These are phyloP conservation scores for Mayetiola destructor DNA, from an alignment of 2,888 invertebrate genomes.

Conservation along the genomic window DNA sequence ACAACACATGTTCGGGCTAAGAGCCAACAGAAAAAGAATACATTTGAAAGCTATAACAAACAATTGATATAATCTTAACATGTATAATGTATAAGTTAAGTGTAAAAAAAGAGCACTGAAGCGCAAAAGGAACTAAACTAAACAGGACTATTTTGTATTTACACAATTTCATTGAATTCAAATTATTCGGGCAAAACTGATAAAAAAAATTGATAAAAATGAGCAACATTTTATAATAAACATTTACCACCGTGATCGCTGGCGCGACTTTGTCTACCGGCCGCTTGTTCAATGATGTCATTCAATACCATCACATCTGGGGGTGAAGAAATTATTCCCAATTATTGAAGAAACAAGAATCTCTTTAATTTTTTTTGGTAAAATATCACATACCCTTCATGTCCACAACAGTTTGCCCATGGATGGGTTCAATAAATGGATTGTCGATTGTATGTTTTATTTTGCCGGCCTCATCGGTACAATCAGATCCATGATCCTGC, in stretches of 20 bases:
- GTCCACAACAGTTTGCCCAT: constrained; percentile 79
- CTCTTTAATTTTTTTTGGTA: no score
- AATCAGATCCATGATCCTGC: constrained; percentile 61
- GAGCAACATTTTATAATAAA: not conserved
- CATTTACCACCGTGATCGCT: constrained; percentile 74
- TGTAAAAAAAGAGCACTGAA: no score
- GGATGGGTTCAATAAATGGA: constrained; percentile 79
- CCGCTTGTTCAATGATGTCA: constrained; percentile 91
- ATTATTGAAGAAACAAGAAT: not conserved
- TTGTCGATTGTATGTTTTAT: constrained; percentile 71
- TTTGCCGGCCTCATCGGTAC: constrained; percentile 65
- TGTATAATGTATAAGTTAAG: no score
- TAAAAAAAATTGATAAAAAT: not conserved
- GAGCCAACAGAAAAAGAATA: no score
- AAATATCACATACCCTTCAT: constrained; percentile 87
- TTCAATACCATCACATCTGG: constrained; percentile 94
- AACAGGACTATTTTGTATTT: no score
- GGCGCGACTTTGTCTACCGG: constrained; percentile 71
- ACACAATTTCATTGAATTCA: no score
- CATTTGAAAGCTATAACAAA: no score
- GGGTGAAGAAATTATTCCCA: constrained; percentile 23
- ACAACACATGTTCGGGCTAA: no score
- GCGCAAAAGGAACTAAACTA: no score
- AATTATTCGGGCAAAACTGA: no score
- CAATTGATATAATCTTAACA: no score